Percentiles rank a stretch among this genome's conserved stretches.
Evolutionary conservation across 2,888 invertebrate species (phyloP).

Genomic region (Adela reaumurella): DNA sequence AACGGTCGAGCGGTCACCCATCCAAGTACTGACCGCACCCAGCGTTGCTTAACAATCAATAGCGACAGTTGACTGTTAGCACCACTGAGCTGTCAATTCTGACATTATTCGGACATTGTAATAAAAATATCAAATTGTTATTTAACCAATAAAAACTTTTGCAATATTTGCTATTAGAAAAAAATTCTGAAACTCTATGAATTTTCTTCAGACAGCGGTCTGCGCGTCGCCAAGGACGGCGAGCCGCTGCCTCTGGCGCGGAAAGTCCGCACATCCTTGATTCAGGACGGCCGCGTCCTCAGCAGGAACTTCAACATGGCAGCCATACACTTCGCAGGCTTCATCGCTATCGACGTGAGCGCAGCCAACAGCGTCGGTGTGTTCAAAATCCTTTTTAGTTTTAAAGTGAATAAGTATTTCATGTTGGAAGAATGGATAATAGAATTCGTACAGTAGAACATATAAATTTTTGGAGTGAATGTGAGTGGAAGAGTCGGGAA

Average conservation of each 20-base stretch:
- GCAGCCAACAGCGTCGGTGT: slow-evolving; percentile 26
- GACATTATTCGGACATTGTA: too few species aligned
- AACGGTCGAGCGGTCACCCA: too few species aligned
- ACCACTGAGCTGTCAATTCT: too few species aligned
- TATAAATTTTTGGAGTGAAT: too few species aligned
- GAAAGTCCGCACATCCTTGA: slow-evolving; percentile 25
- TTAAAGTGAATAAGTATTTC: not conserved
- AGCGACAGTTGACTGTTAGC: too few species aligned
- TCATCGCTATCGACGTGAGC: slow-evolving; percentile 29
- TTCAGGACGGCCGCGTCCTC: slow-evolving; percentile 26
- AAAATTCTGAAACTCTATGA: not conserved
- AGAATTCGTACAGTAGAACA: too few species aligned
- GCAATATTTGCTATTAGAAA: not conserved
- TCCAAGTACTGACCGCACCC: too few species aligned
- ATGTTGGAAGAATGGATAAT: too few species aligned
- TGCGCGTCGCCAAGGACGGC: slow-evolving; percentile 23
- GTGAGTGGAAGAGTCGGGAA: too few species aligned
- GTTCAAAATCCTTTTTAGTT: slow-evolving; percentile 6
- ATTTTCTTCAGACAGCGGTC: slow-evolving; percentile 18
- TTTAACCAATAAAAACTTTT: too few species aligned
- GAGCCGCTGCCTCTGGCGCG: slow-evolving; percentile 27
- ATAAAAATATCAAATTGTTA: not conserved
- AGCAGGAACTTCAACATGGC: slow-evolving; percentile 24
- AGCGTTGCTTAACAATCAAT: too few species aligned
- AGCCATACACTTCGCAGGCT: slow-evolving; percentile 25